Conservation (phyloP, 2,888 invertebrate genomes). For the Ennomos quercinarius region DNA sequence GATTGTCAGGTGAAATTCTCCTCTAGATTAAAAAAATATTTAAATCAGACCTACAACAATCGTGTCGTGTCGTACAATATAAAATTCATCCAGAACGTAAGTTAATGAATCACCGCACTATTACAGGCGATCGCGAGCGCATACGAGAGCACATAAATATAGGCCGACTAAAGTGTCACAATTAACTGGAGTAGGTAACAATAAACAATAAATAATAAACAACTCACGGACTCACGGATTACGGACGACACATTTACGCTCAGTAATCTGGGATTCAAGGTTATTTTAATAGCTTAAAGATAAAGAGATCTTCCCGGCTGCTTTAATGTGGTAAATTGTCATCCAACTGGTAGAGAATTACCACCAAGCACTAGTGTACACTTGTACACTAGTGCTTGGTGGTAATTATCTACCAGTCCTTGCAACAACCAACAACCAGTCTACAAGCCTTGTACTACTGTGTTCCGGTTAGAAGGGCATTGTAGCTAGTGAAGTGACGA, state of each 20-base stretch:
- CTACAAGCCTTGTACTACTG: no score
- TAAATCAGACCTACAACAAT: neutral
- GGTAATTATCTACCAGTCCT: no score
- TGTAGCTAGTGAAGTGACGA: no score
- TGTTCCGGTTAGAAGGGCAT: no score
- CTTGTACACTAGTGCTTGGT: no score
- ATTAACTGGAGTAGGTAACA: slow-evolving; percentile 37
- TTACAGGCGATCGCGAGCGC: slow-evolving; percentile 53
- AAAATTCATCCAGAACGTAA: slow-evolving; percentile 42
- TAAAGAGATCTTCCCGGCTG: neutral
- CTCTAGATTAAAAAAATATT: no score
- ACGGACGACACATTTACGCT: slow-evolving; percentile 16
- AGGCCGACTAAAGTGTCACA: slow-evolving; percentile 48
- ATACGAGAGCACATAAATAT: slow-evolving; percentile 55
- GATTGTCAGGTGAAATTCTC: no score
- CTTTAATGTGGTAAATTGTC: no score
- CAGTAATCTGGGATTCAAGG: neutral
- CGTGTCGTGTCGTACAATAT: slow-evolving; percentile 35
- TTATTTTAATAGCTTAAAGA: slow-evolving; percentile 1
- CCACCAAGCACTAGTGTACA: no score
- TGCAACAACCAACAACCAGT: no score
- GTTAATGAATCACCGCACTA: slow-evolving; percentile 61
- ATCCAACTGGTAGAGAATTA: no score
- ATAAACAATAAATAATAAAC: no score
- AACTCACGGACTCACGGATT: neutral